These are phyloP conservation scores for Neomonachus schauinslandi DNA, from an alignment of 2,113 vertebrate species.

Conservation along the genomic window DNA sequence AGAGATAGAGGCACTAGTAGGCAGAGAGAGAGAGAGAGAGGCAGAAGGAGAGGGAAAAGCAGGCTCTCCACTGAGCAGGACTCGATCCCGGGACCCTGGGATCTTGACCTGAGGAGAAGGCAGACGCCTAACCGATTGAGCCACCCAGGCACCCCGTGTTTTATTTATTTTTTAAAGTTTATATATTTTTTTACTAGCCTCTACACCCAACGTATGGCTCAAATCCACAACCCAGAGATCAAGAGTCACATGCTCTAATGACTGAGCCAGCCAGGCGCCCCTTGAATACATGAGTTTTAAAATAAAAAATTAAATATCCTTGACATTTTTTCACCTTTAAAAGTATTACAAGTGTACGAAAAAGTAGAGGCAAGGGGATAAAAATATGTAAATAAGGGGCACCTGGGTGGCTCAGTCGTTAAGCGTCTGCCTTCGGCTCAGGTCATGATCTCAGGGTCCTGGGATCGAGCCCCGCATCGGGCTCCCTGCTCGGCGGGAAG, in stretches of 20 bases:
- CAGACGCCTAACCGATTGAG: too few species aligned
- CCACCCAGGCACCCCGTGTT: background rate
- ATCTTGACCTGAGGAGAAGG: too few species aligned
- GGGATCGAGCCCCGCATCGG: too few species aligned
- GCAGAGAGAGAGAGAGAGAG: too few species aligned
- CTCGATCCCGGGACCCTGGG: too few species aligned
- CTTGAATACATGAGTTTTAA: background rate
- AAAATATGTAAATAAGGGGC: background rate
- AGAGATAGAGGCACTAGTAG: too few species aligned
- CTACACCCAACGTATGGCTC: background rate
- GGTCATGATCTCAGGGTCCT: too few species aligned
- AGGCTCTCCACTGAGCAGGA: too few species aligned
- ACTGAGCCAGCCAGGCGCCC: background rate
- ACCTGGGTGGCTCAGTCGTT: too few species aligned
- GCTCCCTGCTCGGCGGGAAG: too few species aligned
- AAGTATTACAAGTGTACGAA: background rate
- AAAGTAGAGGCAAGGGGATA: slow-evolving; percentile 22
- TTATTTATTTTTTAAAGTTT: background rate
- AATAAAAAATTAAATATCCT: background rate
- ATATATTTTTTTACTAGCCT: background rate
- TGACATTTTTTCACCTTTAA: background rate
- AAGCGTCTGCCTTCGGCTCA: too few species aligned
- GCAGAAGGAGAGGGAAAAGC: too few species aligned
- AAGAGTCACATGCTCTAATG: background rate
- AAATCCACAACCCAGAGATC: background rate